These are phyloP conservation scores for Apteryx mantelli DNA, from an alignment of 2,113 vertebrate genomes.

Conservation along the genomic window DNA sequence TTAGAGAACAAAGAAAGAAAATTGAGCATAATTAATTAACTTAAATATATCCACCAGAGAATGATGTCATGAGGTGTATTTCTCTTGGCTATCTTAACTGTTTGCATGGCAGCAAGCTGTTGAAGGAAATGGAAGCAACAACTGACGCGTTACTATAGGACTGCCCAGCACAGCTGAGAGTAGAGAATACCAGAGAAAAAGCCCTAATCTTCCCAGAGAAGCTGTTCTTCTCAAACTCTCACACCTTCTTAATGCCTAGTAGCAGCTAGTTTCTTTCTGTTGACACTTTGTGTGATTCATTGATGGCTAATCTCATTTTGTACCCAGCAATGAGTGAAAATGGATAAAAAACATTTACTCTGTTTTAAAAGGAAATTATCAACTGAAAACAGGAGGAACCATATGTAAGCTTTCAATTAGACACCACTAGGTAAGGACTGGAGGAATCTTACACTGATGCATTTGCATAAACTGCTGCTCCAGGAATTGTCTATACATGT, in stretches of 20 bases:
- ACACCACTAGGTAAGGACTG: neutral
- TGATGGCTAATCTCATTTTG: neutral
- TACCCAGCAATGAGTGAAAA: neutral
- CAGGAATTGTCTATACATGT: neutral
- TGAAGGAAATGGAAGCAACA: constrained; percentile 2
- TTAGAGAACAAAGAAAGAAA: constrained; percentile 50
- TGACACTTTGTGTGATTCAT: neutral
- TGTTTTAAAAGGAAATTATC: neutral
- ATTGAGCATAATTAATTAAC: constrained; percentile 35
- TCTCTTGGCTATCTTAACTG: constrained; percentile 14
- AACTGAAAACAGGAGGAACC: neutral
- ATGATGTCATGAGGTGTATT: constrained; percentile 19
- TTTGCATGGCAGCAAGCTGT: neutral
- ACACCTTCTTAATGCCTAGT: neutral
- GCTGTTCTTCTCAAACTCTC: neutral
- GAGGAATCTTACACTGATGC: neutral
- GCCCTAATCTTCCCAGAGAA: neutral
- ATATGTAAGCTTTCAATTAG: neutral
- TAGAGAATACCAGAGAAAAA: neutral
- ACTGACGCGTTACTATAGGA: neutral
- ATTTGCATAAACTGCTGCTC: neutral
- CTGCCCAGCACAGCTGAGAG: neutral
- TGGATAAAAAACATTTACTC: neutral
- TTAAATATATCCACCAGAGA: constrained; percentile 8
- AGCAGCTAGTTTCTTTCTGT: neutral